A percentile compares a stretch with the other conserved stretches of the same genome.
These are phyloP conservation scores for Amblyraja radiata DNA, from an alignment of 2,797 vertebrate genomes.

Conservation along the genomic window DNA sequence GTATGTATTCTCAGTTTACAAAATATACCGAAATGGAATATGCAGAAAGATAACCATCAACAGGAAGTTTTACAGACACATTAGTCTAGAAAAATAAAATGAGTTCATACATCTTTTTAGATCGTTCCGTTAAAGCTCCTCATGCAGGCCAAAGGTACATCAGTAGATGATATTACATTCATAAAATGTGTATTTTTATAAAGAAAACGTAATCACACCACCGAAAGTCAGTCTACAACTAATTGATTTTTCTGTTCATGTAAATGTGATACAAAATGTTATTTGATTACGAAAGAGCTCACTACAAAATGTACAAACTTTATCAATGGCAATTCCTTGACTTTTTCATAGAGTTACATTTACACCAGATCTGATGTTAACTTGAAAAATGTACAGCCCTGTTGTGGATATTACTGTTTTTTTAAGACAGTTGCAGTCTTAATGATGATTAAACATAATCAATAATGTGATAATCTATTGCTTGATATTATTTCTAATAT, in stretches of 20 bases:
- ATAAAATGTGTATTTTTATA: not conserved
- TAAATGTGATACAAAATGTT: not conserved
- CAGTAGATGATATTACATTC: not conserved
- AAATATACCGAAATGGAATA: slow-evolving; percentile 34
- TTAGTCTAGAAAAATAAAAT: not conserved
- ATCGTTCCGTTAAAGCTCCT: slow-evolving; percentile 23
- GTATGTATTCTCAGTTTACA: slow-evolving; percentile 28
- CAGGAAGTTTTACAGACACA: slow-evolving; percentile 34
- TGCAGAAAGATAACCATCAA: slow-evolving; percentile 29
- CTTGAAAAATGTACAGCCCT: not conserved
- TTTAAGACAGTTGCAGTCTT: not conserved
- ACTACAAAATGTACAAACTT: not conserved
- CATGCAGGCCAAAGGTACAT: not conserved
- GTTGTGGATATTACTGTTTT: not conserved
- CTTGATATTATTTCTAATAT: not conserved
- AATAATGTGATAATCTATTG: not conserved
- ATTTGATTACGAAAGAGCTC: not conserved
- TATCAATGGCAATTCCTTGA: not conserved
- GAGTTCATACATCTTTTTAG: slow-evolving; percentile 4
- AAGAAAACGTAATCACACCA: not conserved
- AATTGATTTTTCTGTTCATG: not conserved
- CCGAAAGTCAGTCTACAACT: not conserved
- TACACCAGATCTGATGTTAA: not conserved
- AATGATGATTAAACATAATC: not conserved
- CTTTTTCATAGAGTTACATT: not conserved